Conservation (phyloP, 2,888 invertebrate species). For the Nomada goodeniana region DNA sequence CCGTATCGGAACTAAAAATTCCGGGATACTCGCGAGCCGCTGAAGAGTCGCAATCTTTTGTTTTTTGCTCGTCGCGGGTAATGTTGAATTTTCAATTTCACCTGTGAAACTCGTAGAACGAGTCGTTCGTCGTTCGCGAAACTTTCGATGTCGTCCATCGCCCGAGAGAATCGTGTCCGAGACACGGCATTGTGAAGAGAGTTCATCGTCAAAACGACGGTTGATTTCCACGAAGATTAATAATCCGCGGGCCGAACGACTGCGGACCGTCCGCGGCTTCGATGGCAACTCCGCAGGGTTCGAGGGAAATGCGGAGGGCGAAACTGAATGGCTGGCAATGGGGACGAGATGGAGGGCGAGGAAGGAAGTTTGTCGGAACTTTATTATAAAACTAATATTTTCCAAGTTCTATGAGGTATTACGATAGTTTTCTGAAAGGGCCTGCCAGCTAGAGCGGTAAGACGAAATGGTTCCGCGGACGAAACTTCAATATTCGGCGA, state of each 20-base stretch:
- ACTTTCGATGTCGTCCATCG: conserved; percentile 33
- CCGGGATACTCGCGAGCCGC: neutral
- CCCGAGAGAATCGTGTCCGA: conserved; percentile 18
- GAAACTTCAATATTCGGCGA: conserved; percentile 78
- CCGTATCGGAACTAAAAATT: neutral
- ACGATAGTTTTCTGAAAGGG: conserved; percentile 77
- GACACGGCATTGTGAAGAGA: conserved; percentile 32
- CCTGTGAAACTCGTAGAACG: neutral
- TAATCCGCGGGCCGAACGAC: conserved; percentile 66
- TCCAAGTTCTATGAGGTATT: conserved; percentile 76
- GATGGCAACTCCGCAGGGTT: neutral
- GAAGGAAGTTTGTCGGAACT: conserved; percentile 71
- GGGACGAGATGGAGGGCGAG: conserved; percentile 3
- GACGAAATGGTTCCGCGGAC: conserved; percentile 69
- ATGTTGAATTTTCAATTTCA: conserved; percentile 58
- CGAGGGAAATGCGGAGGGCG: neutral
- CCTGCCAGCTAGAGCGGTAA: conserved; percentile 63
- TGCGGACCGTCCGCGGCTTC: conserved; percentile 21
- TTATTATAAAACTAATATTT: conserved; percentile 78
- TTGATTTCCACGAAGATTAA: conserved; percentile 71
- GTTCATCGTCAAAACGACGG: conserved; percentile 64
- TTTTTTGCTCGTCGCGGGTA: neutral
- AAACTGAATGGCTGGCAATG: neutral
- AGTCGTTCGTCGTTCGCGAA: conserved; percentile 40
- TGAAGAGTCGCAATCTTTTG: neutral